Evolutionary conservation across 2,888 invertebrate genomes (phyloP).

Genomic region (Leuctra nigra): DNA sequence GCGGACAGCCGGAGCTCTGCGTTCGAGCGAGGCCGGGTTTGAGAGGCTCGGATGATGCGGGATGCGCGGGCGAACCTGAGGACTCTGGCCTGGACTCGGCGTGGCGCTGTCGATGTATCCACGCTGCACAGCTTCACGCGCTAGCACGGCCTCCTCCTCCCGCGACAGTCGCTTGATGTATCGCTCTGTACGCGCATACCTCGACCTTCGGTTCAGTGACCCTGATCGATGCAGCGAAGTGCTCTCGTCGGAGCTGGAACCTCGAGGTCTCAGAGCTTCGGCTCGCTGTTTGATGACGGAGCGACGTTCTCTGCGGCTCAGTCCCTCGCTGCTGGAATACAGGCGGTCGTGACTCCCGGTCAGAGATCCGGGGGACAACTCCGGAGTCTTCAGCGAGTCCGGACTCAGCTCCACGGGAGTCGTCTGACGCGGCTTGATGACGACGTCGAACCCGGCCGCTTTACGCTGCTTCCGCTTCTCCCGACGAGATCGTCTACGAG

Average conservation of each 20-base stretch:
- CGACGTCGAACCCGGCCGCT: constrained; percentile 58
- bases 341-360: constrained; percentile 21
- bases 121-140: constrained; percentile 47
- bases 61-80: constrained; percentile 29
- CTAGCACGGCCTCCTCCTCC: constrained; percentile 56
- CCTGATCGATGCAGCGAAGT: constrained; percentile 47
- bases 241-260: constrained; percentile 61
- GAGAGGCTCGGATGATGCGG: constrained; percentile 7
- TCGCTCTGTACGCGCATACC: constrained; percentile 71
- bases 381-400: constrained; percentile 1
- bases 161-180: constrained; percentile 68
- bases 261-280: constrained; percentile 57
- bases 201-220: constrained; percentile 55
- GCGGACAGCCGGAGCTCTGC: not conserved
- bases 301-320: constrained; percentile 49
- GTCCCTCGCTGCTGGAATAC: constrained; percentile 41
- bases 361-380: not conserved
- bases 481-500: constrained; percentile 36
- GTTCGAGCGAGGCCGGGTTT: constrained; percentile 1
- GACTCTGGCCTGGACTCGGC: constrained; percentile 34
- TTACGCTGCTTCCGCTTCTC: constrained; percentile 48
- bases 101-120: constrained; percentile 30
- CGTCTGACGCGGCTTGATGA: constrained; percentile 42
- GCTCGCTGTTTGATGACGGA: constrained; percentile 58
- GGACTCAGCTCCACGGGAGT: not conserved